Evolutionary conservation across 2,888 invertebrate genomes (phyloP), one percentile per base, ranked within the genome.

Genomic region (Trichacis sp.): DNA sequence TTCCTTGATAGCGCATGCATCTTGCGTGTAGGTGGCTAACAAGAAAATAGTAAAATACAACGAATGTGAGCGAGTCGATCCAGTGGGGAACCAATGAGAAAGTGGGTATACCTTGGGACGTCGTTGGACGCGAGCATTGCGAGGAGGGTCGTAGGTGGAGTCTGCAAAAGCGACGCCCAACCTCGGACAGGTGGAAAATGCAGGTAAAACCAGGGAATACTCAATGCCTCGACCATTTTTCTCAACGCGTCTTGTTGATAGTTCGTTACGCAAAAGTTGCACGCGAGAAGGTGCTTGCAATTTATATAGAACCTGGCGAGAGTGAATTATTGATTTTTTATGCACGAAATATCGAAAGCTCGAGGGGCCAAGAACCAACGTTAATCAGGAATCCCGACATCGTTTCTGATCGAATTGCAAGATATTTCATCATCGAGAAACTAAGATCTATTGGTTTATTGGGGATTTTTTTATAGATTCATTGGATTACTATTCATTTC

Each of bases 111-210:
- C 71, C 71, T 62, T 72, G 81, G 78, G 75, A 75, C 76, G 77
- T 79, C 75, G 81, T 80, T 81, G 79, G 81, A 77, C 81, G 80
- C 71, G 63, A 67, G 73, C 70, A 75, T 74, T 73, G 77, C 78
- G 73, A 79, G 82, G 82, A 75, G 80, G 81, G 77, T 70, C 72
- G 81, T 81, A 80, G 82, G 82, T 82, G 82, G 82, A 81, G 82
- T 80, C 69, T 77, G 66, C 48, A 57, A 65, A 38, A 80, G 81
- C 66, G 75, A 79, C 82, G 82, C 82, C 82, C 82, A 75, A 70
- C 67, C 64, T 76, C 65, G 69, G 77, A 82, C 82, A 82, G 82
- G 82, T 82, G 78, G 82, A 82, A 81, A 80, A 73, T 78, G 75
- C 80, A 82, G 82, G 81, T 81, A 75, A 75, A 77, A 61, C 71